A percentile compares a stretch with the other conserved stretches of the same genome.
These are phyloP conservation scores for Drosophila pegasa DNA, from an alignment of 2,888 invertebrate species.

Conservation along the genomic window DNA sequence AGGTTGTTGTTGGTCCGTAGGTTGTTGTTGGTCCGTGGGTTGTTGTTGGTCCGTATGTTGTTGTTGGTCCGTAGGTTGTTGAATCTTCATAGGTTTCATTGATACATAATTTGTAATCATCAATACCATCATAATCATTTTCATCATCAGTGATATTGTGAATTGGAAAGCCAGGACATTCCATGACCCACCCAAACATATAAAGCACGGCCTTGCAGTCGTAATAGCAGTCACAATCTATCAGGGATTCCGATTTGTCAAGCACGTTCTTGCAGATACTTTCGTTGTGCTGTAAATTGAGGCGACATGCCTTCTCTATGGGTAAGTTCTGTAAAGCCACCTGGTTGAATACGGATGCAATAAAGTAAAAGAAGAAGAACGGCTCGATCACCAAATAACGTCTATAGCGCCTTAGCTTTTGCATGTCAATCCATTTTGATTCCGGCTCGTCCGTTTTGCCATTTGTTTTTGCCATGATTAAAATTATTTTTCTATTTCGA, in stretches of 20 bases:
- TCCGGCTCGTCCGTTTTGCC: conserved; percentile 28
- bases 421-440: conserved; percentile 73
- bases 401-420: conserved; percentile 82
- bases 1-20: too few species aligned
- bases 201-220: conserved; percentile 79
- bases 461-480: conserved; percentile 56
- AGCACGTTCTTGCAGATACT: conserved; percentile 81
- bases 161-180: too few species aligned
- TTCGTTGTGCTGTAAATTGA: conserved; percentile 82
- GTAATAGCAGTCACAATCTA: conserved; percentile 79
- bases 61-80: too few species aligned
- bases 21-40: conserved; percentile 57
- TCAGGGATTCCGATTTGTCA: conserved; percentile 80
- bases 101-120: too few species aligned
- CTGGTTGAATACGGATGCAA: conserved; percentile 81
- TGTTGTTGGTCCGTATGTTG: conserved; percentile 68
- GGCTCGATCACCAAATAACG: conserved; percentile 83
- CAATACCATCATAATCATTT: too few species aligned
- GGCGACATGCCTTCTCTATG: conserved; percentile 84
- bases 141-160: too few species aligned
- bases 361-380: conserved; percentile 82
- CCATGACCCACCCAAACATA: too few species aligned
- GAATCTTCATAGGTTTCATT: too few species aligned
- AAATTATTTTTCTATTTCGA: conserved; percentile 17
- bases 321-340: conserved; percentile 84